Conservation (phyloP, 2,888 invertebrate species). For the Euzophera pinguis region DNA sequence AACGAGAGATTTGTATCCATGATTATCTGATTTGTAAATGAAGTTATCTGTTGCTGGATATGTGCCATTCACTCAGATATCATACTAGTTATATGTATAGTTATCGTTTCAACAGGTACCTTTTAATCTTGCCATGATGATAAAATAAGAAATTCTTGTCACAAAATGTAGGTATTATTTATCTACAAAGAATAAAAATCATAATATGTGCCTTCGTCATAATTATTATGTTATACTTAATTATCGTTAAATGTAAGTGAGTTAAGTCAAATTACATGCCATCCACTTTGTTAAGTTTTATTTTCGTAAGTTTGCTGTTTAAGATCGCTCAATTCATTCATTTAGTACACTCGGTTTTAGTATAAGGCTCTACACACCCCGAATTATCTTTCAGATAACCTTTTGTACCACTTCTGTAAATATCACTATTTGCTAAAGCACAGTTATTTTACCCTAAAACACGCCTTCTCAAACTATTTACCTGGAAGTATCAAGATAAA, state of each 20-base stretch:
- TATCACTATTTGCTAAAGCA: not conserved
- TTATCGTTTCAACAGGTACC: constrained; percentile 76
- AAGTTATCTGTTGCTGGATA: constrained; percentile 57
- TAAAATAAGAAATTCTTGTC: constrained; percentile 77
- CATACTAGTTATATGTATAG: constrained; percentile 66
- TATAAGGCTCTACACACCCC: constrained; percentile 40
- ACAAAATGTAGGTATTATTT: constrained; percentile 60
- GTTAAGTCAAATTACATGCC: constrained; percentile 80
- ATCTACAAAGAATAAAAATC: constrained; percentile 59
- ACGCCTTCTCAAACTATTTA: constrained; percentile 24
- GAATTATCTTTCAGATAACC: not conserved
- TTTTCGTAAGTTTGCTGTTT: constrained; percentile 70
- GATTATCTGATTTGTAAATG: constrained; percentile 42
- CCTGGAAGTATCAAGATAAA: constrained; percentile 50
- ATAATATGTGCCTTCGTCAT: constrained; percentile 71
- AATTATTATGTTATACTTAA: constrained; percentile 59
- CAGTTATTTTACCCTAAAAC: constrained; percentile 11
- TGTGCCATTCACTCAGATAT: constrained; percentile 77
- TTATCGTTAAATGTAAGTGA: constrained; percentile 66
- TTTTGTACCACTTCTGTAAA: not conserved
- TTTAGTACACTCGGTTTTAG: constrained; percentile 66
- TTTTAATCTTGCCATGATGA: constrained; percentile 79
- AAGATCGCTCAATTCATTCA: constrained; percentile 78
- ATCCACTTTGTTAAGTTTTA: constrained; percentile 80
- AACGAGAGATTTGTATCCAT: constrained; percentile 39